These are phyloP conservation scores for human DNA, from an alignment of 2,113 vertebrate genomes.

Conservation along the genomic window DNA sequence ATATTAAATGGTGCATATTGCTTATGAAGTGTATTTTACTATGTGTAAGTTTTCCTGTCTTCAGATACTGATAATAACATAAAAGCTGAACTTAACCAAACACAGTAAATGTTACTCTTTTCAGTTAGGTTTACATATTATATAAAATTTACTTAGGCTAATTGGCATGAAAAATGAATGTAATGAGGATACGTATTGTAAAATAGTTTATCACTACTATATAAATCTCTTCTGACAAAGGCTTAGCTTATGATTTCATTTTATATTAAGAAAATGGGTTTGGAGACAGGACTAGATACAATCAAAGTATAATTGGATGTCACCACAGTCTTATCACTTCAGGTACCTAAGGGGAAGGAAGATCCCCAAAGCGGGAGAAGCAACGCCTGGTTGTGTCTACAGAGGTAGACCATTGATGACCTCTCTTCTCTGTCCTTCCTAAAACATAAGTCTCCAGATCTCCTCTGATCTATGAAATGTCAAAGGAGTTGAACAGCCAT, in stretches of 20 bases:
- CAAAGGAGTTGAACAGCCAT: neutral
- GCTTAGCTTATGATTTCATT: neutral
- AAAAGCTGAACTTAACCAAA: neutral
- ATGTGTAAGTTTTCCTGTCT: neutral
- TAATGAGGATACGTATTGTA: neutral
- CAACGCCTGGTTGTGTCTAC: neutral
- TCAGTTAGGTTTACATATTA: neutral
- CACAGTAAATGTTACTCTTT: neutral
- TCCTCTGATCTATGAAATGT: conserved; percentile 30
- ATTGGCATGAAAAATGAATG: neutral
- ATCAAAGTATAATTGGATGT: neutral
- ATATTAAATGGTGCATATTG: neutral
- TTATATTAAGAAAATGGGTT: neutral
- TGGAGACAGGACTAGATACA: neutral
- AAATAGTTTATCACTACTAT: neutral
- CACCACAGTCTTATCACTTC: neutral
- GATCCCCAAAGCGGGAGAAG: neutral
- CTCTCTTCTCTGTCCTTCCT: neutral
- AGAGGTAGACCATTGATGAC: too few relatives aligned
- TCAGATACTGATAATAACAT: neutral
- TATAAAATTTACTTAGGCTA: neutral
- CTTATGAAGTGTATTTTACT: conserved; percentile 26
- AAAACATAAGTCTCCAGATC: neutral
- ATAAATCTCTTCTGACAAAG: neutral
- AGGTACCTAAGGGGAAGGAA: neutral